A percentile compares a stretch with the other conserved stretches of the same genome.
Evolutionary conservation across 1,140 invertebrate genomes (phyloP).

Genomic region (Drosophila kurseongensis): DNA sequence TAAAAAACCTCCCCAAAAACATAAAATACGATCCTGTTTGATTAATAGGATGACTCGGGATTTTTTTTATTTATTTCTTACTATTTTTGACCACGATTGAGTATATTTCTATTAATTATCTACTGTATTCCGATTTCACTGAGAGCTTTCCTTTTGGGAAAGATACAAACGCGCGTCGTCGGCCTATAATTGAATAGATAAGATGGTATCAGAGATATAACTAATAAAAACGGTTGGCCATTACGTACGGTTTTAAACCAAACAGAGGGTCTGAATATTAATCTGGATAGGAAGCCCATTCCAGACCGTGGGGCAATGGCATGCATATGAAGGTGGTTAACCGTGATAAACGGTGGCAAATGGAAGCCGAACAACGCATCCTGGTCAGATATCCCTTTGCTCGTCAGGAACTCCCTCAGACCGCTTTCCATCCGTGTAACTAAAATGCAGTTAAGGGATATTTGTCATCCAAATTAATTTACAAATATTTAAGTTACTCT

Average conservation of each 20-base stretch:
- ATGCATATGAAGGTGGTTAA: slow-evolving; percentile 95
- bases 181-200: slow-evolving; percentile 7
- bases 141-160: slow-evolving; percentile 6
- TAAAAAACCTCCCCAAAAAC: too few species aligned
- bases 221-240: background rate
- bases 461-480: too few species aligned
- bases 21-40: too few species aligned
- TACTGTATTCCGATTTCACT: background rate
- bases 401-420: slow-evolving; percentile 33
- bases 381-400: slow-evolving; percentile 84
- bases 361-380: slow-evolving; percentile 93
- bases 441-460: background rate
- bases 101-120: too few species aligned
- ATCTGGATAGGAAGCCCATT: slow-evolving; percentile 89
- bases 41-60: too few species aligned
- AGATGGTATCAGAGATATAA: background rate
- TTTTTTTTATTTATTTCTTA: too few species aligned
- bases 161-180: slow-evolving; percentile 21
- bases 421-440: slow-evolving; percentile 46
- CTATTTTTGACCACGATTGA: too few species aligned
- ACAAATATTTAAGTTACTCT: slow-evolving; percentile 49
- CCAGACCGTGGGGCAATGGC: slow-evolving; percentile 91
- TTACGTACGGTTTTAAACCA: slow-evolving; percentile 94
- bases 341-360: slow-evolving; percentile 94
- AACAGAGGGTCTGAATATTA: slow-evolving; percentile 90